Evolutionary conservation across 1,140 invertebrate species (phyloP), one percentile per base, ranked within the genome.

Genomic region (Psilanteris sp.): DNA sequence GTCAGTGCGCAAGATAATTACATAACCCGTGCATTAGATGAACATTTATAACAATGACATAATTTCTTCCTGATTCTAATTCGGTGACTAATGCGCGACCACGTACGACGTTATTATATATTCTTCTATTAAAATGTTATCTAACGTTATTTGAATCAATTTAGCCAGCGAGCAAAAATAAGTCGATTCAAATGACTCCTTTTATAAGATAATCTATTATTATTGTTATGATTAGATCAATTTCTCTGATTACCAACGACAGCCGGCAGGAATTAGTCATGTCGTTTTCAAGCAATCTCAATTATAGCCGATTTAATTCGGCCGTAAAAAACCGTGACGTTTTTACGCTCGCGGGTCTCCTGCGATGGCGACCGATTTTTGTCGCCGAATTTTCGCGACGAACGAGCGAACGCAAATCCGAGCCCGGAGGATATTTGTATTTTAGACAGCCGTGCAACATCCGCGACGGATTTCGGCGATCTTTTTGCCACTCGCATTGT

Each of bases 1-100:
- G 43, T 16, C 29, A 34, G 34, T 18, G 54, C 14, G 3, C 4
- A 18, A 26, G 27, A 52, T 46, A 71, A 71, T 62, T 39, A 34
- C 48, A 10, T 55, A 61, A 55, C 26, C 20, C 31, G 46, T 10
- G 36, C 26, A 46, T 55, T 71, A 59, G 50, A 32, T 34, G 64
- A 43, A 34, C 64, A 34, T 55, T 61, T 54, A 46, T 32, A 52
- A 46, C 55, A 68, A 68, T 68, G 52, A 54, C 67, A 62, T 62
- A 62, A 71, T 61, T 46, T 32, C 66, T 70, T 70, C 66, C 66
- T 70, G 66, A 70, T 70, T 70, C 66, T 52, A 59, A 70, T 70
- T 70, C 66, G n/a, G 54, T 70, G 54, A 61, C 54, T 70, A 70
- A 70, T 54, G 27, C 34, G 26, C 26, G 9, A 3, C 3, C 20